Evolutionary conservation across 2,113 vertebrate species (phyloP).

Genomic region (Heliornis fulica): DNA sequence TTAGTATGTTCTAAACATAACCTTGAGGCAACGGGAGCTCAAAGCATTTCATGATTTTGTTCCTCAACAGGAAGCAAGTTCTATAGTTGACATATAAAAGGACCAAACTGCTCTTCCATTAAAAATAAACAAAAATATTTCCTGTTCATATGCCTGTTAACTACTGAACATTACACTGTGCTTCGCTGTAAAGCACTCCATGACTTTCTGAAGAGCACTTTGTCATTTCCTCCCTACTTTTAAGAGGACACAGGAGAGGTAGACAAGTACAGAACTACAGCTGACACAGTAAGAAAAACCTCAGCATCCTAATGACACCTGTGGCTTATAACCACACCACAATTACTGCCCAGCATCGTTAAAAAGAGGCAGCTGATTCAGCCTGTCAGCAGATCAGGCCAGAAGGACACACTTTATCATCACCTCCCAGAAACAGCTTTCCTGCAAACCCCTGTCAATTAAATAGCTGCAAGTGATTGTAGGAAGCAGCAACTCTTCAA

Average conservation of each 20-base stretch:
- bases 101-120: neutral
- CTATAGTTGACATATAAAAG: conserved; percentile 12
- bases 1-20: conserved; percentile 30
- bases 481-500: neutral
- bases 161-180: neutral
- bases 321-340: neutral
- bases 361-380: neutral
- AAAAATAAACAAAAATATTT: neutral
- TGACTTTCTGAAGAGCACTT: neutral
- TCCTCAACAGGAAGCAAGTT: conserved; percentile 8
- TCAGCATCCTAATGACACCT: neutral
- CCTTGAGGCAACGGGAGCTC: conserved; percentile 21
- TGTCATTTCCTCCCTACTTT: neutral
- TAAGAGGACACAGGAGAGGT: neutral
- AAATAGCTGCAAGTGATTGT: neutral
- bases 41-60: neutral
- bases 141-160: neutral
- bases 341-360: fast-evolving
- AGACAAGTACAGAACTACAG: neutral
- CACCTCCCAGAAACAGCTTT: neutral
- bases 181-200: neutral
- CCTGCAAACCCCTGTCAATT: neutral
- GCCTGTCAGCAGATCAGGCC: neutral
- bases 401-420: neutral
- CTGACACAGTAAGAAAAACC: neutral